Conservation (phyloP, 2,113 vertebrate species). For the Pteropus alecto region DNA sequence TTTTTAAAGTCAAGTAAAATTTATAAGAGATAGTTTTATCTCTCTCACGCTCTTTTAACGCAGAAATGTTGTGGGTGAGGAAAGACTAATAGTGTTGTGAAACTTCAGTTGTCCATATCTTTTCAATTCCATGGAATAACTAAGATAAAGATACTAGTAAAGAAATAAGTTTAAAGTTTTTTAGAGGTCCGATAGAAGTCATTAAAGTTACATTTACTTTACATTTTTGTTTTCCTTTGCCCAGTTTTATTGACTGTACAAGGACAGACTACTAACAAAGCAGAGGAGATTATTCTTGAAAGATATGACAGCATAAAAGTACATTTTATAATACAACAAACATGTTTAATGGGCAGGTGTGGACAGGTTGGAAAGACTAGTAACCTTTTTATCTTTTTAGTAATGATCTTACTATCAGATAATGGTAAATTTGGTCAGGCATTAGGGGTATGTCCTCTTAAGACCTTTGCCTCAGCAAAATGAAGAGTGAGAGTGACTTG, state of each 20-base stretch:
- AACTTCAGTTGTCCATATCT: background rate
- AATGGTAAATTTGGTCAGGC: background rate
- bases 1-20: background rate
- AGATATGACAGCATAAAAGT: background rate
- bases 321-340: background rate
- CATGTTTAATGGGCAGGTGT: background rate
- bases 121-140: background rate
- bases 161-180: background rate
- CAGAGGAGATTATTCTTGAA: background rate
- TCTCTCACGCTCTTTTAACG: background rate
- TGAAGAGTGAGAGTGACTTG: background rate
- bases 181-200: background rate
- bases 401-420: background rate
- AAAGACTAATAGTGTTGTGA: background rate
- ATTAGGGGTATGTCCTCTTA: background rate
- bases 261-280: background rate
- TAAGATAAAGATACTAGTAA: background rate
- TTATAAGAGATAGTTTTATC: background rate
- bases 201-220: background rate
- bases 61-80: background rate
- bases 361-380: background rate
- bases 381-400: background rate
- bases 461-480: background rate
- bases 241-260: background rate
- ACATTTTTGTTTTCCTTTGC: slow-evolving; percentile 8